Percentiles rank a stretch among this genome's conserved stretches.
Conservation (phyloP, 2,797 vertebrate species). For the Pipistrellus pipistrellus region DNA sequence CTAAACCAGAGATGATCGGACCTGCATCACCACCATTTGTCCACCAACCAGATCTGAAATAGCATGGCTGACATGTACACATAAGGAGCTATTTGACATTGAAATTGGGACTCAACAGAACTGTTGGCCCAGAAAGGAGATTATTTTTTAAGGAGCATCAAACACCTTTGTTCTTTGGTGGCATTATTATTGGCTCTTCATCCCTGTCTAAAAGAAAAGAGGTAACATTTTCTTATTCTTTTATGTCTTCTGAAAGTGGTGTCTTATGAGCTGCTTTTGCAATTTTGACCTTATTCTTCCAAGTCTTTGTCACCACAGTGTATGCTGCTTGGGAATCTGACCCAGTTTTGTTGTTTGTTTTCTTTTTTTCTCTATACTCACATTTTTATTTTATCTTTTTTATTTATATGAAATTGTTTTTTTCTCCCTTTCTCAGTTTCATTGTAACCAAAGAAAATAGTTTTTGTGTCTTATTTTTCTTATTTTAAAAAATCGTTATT, state of each 20-base stretch:
- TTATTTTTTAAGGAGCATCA: neutral
- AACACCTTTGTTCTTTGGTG: neutral
- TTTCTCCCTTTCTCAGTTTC: conserved; percentile 18
- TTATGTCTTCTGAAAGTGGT: neutral
- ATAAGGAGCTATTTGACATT: too few species aligned
- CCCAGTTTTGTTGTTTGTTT: neutral
- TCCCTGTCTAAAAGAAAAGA: neutral
- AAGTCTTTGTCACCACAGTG: neutral
- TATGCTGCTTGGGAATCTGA: neutral
- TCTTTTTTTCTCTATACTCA: neutral
- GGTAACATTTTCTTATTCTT: neutral
- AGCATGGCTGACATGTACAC: too few species aligned
- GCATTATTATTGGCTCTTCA: neutral
- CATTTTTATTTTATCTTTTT: conserved; percentile 64
- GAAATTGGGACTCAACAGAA: too few species aligned
- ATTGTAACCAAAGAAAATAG: neutral
- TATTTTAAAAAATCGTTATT: conserved; percentile 17
- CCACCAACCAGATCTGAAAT: too few species aligned
- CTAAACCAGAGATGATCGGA: too few species aligned
- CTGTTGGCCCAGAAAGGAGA: neutral
- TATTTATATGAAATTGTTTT: conserved; percentile 21
- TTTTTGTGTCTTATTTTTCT: neutral
- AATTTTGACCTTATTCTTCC: neutral
- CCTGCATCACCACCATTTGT: too few species aligned
- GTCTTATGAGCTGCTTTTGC: neutral